Conservation (phyloP, 2,113 vertebrate species). For the Paraplagusia blochii region DNA sequence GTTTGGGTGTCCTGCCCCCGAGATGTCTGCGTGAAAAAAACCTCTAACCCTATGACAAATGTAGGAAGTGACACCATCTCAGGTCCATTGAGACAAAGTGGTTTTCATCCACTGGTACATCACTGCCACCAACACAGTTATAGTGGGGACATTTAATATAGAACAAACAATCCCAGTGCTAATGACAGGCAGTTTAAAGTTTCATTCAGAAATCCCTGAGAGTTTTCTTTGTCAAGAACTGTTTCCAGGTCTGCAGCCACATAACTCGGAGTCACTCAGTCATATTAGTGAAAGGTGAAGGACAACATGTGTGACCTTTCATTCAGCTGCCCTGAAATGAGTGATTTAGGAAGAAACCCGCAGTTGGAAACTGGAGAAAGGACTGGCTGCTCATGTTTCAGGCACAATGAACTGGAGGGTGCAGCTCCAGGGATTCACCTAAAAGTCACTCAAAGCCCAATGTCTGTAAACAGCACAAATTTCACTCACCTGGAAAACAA, state of each 20-base stretch:
- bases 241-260: conserved; percentile 14
- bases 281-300: conserved; percentile 36
- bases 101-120: too few species aligned
- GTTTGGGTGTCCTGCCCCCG: too few species aligned
- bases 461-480: conserved; percentile 1
- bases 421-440: conserved; percentile 5
- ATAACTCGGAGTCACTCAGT: conserved; percentile 33
- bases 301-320: conserved; percentile 61
- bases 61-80: too few species aligned
- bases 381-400: conserved; percentile 58
- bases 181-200: too few species aligned
- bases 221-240: conserved; percentile 10
- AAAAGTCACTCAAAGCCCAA: conserved; percentile 17
- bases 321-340: conserved; percentile 50
- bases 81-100: too few species aligned
- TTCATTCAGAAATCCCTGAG: neutral
- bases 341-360: conserved; percentile 45
- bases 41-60: too few species aligned
- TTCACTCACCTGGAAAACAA: too few species aligned
- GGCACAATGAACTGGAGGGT: conserved; percentile 32
- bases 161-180: too few species aligned
- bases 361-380: conserved; percentile 50
- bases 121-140: too few species aligned
- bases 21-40: too few species aligned
- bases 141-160: too few species aligned